Percentiles rank a stretch among this genome's conserved stretches.
These are phyloP conservation scores for Tricholaema leucomelas DNA, from an alignment of 2,113 vertebrate species.

Conservation along the genomic window DNA sequence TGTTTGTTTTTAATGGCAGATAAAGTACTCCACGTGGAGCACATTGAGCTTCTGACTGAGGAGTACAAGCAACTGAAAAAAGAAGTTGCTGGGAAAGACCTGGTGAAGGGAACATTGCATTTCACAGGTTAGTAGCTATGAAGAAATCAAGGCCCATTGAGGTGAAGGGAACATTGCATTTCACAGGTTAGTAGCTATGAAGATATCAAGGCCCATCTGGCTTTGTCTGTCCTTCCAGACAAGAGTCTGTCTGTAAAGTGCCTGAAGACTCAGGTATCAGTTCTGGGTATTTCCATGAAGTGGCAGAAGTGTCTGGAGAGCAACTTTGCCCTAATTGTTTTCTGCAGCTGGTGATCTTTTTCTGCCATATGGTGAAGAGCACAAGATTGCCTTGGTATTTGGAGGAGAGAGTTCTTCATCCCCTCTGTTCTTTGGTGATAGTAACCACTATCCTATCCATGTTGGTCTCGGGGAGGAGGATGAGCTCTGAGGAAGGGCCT, in stretches of 20 bases:
- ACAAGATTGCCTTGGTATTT: not conserved
- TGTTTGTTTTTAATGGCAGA: slow-evolving; percentile 66
- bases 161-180: slow-evolving; percentile 87
- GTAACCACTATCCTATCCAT: not conserved
- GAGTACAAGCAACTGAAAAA: slow-evolving; percentile 88
- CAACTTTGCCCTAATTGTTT: not conserved
- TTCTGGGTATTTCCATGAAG: not conserved
- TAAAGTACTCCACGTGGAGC: slow-evolving; percentile 90
- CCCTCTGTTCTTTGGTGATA: not conserved
- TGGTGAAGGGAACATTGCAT: slow-evolving; percentile 87
- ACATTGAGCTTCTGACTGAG: slow-evolving; percentile 89
- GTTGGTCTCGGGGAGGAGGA: not conserved
- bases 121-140: slow-evolving; percentile 86
- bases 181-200: slow-evolving; percentile 84
- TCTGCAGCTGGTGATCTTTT: not conserved
- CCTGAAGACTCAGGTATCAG: not conserved
- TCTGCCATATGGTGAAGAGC: not conserved
- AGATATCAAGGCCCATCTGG: no score
- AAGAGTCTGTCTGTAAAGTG: not conserved
- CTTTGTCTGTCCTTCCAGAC: not conserved
- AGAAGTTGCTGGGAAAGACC: slow-evolving; percentile 82
- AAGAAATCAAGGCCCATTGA: no score
- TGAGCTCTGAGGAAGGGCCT: not conserved
- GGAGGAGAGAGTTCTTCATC: not conserved
- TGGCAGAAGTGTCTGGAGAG: not conserved